Base-by-base conservation (phyloP, 1,140 invertebrate genomes). In the Aphelenchoides fujianensis region DNA sequence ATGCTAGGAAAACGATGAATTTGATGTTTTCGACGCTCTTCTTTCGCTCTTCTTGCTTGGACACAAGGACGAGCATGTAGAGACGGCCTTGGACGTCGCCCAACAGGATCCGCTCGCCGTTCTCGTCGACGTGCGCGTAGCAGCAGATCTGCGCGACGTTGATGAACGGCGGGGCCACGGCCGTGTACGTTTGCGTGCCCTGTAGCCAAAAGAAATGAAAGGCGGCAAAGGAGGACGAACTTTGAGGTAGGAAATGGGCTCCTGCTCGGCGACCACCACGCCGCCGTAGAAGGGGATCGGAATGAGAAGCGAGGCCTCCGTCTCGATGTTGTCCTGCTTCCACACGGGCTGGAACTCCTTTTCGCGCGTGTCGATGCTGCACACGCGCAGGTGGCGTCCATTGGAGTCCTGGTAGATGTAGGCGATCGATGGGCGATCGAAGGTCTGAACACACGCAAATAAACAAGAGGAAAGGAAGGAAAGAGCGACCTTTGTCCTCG, bases 311-410 rank as follows among this genome's bases (percentile, higher is more conserved):
- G 91, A 91, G 3, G 95, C 94, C 87, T 97, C 94, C 59, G 92
- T 92, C 85, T 98, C 95, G 3, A 98, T 94, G 88, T 97, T 97
- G 81, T 97, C 94, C 68, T 97, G 95, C 79, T 92, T 93, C 95
- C 95, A 98, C 0, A 93, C 91, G 52, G 92, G 91, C 68, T 95
- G 96, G 16, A 91, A 95, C 85, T 98, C 95, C 86, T 97, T 97
- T 71, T 97, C 94, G 74, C 90, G 89, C 72, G 97, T 86, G 68
- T 92, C 93, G 69, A 98, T 92, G 87, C 97, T 94, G 85, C 95
- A 93, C 2, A 95, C 96, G 88, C 96, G 97, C 2, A 98, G 91
- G 86, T 98, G 95, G 69, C 95, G 79, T 2, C 87, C 87, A 77
- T 85, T 81, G 86, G 92, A 91, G 55, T 96, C 95, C 87, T 98